Percentiles rank a stretch among this genome's conserved stretches.
These are phyloP conservation scores for Belgica antarctica DNA, from an alignment of 2,888 invertebrate species.

Conservation along the genomic window DNA sequence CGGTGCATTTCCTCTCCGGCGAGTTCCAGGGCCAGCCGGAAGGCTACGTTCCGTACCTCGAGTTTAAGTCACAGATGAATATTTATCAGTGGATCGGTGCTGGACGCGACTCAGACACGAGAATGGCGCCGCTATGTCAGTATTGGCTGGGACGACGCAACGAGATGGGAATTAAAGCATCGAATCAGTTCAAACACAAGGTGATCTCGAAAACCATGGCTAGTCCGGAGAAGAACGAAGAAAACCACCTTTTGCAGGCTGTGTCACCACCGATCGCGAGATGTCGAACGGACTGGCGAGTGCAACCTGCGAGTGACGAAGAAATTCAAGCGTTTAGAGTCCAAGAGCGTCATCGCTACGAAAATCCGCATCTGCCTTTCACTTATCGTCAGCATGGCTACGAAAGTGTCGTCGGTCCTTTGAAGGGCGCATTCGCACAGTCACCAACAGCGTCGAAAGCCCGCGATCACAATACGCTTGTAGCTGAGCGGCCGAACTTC, in stretches of 20 bases:
- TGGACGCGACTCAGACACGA: conserved; percentile 82
- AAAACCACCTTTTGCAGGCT: conserved; percentile 50
- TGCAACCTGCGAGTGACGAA: conserved; percentile 71
- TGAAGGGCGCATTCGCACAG: conserved; percentile 74
- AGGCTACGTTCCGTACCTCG: conserved; percentile 85
- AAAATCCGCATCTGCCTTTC: conserved; percentile 86
- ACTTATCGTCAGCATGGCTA: conserved; percentile 86
- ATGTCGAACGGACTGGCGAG: conserved; percentile 79
- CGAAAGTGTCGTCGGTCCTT: conserved; percentile 77
- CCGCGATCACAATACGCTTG: conserved; percentile 79
- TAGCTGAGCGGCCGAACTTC: conserved; percentile 80
- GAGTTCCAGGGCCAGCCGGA: conserved; percentile 77
- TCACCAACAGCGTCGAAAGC: conserved; percentile 63
- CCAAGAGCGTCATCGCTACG: conserved; percentile 80
- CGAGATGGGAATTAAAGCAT: conserved; percentile 52
- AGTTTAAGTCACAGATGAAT: conserved; percentile 71
- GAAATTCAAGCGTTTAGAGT: conserved; percentile 75
- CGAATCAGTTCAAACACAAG: conserved; percentile 33
- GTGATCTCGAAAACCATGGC: not conserved
- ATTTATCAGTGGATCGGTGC: conserved; percentile 83
- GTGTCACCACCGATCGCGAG: conserved; percentile 60
- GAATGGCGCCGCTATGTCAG: conserved; percentile 70
- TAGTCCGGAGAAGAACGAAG: conserved; percentile 41
- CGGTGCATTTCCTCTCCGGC: conserved; percentile 79
- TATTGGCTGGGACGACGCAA: conserved; percentile 72